Evolutionary conservation across 1,140 invertebrate species (phyloP).

Genomic region (Solenopsis fugax): DNA sequence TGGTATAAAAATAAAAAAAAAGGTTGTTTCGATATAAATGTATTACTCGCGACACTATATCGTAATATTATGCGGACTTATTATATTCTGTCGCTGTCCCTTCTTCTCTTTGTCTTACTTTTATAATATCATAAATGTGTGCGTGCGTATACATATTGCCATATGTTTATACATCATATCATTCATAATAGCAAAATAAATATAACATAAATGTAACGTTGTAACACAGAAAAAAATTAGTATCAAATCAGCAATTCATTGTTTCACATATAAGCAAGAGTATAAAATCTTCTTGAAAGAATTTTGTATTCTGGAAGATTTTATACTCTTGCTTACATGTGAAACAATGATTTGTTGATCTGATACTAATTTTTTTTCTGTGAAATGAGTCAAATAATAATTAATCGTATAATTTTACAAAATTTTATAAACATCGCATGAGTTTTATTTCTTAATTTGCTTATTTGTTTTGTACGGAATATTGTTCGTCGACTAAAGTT

Average conservation of each 20-base stretch:
- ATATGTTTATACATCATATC: background rate
- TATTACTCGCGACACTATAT: background rate
- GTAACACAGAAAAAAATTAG: background rate
- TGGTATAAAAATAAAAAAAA: conserved; percentile 46
- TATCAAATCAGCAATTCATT: too few species aligned
- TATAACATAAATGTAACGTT: conserved; percentile 18
- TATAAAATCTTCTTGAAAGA: too few species aligned
- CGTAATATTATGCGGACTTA: background rate
- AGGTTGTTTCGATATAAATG: conserved; percentile 10
- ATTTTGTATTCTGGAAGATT: too few species aligned
- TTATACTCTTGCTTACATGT: too few species aligned
- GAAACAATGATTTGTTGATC: too few species aligned
- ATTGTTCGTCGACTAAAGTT: background rate
- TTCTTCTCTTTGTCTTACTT: background rate
- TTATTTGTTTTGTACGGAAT: background rate
- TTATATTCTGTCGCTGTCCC: background rate
- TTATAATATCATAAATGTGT: too few species aligned
- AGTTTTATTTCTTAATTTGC: background rate
- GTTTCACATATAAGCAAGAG: too few species aligned
- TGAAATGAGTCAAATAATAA: background rate
- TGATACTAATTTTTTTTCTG: too few species aligned
- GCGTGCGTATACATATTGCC: background rate
- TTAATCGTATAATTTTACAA: background rate
- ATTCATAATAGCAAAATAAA: conserved; percentile 8
- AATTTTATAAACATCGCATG: background rate